Conservation (phyloP, 1,140 invertebrate genomes). For the Macrosteles quadrilineatus region DNA sequence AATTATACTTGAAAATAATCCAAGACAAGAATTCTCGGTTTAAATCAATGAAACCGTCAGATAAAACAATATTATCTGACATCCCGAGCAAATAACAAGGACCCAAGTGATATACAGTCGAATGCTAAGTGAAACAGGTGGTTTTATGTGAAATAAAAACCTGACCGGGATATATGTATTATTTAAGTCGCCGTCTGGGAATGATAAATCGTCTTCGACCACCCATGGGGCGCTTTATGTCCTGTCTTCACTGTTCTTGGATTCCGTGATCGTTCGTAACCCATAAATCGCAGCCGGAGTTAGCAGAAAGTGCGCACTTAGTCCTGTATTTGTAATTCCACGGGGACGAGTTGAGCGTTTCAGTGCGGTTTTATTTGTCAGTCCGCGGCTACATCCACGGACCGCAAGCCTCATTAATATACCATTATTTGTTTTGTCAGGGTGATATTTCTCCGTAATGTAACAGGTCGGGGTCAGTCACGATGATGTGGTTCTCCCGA, state of each 20-base stretch:
- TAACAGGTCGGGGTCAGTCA: not conserved
- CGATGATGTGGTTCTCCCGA: not conserved
- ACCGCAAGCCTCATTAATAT: constrained; percentile 15
- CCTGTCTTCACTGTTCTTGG: constrained; percentile 7
- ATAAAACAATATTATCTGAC: no score
- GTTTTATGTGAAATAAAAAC: constrained; percentile 6
- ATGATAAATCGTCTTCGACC: not conserved
- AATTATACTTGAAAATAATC: no score
- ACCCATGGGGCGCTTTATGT: not conserved
- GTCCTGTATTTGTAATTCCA: constrained; percentile 22
- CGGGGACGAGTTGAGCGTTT: not conserved
- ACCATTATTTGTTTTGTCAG: constrained; percentile 24
- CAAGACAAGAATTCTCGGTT: no score
- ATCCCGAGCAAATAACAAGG: no score
- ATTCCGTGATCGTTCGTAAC: not conserved
- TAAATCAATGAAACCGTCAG: no score
- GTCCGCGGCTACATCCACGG: not conserved
- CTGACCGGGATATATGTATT: not conserved
- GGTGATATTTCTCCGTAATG: constrained; percentile 8
- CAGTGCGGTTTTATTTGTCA: constrained; percentile 2
- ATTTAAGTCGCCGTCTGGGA: not conserved
- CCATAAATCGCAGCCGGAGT: constrained; percentile 5
- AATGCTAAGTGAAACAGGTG: constrained; percentile 16
- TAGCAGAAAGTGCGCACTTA: constrained; percentile 8
- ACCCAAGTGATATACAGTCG: not conserved